A percentile compares a stretch with the other conserved stretches of the same genome.
Evolutionary conservation across 2,888 invertebrate genomes (phyloP).

Genomic region (Sesia bembeciformis): DNA sequence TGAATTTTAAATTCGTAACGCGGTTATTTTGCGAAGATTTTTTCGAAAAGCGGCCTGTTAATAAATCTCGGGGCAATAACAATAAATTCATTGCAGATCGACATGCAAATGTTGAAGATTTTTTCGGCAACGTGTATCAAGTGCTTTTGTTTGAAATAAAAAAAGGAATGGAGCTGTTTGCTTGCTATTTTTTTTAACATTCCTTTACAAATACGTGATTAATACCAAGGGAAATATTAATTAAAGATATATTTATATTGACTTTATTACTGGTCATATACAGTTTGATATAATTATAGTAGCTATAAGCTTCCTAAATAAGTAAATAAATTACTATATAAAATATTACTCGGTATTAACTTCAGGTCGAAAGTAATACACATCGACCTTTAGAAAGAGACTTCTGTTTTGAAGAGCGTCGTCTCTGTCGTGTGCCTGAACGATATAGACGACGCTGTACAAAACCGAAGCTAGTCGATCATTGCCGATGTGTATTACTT

Average conservation of each 20-base stretch:
- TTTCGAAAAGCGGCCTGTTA: conserved; percentile 55
- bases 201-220: too few species aligned
- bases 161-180: conserved; percentile 25
- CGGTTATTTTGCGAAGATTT: conserved; percentile 63
- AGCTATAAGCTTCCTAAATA: too few species aligned
- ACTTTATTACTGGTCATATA: not conserved
- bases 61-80: conserved; percentile 71
- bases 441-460: too few species aligned
- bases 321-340: too few species aligned
- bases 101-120: conserved; percentile 69
- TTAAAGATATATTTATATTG: not conserved
- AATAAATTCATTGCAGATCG: conserved; percentile 73
- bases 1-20: conserved; percentile 65
- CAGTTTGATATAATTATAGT: not conserved
- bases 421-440: too few species aligned
- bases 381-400: too few species aligned
- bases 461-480: too few species aligned
- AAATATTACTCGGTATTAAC: too few species aligned
- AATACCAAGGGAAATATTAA: too few species aligned
- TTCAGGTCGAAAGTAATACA: too few species aligned
- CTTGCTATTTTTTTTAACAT: not conserved
- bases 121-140: conserved; percentile 54
- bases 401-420: too few species aligned
- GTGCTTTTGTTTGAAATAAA: conserved; percentile 39
- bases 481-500: too few species aligned